Evolutionary conservation across 37 sponge, comb jelly and placozoan species (phyloP).

Genomic region (Diacarnus erythraeanus): DNA sequence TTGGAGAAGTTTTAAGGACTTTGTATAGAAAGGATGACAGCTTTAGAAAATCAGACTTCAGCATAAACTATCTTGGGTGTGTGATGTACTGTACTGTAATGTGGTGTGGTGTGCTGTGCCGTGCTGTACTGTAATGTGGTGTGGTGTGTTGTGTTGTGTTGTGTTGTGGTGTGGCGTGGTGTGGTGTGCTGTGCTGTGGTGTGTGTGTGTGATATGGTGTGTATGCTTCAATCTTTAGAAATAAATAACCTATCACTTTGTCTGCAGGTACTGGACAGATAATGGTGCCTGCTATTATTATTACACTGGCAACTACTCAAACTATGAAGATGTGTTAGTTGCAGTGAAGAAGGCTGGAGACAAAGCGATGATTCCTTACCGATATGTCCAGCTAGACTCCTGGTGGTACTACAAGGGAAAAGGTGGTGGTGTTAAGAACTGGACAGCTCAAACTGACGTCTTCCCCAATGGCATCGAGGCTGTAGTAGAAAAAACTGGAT

Average conservation of each 20-base stretch:
- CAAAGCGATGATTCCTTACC: slow-evolving; percentile 41
- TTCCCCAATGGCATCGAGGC: slow-evolving; percentile 76
- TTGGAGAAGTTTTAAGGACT: slow-evolving; percentile 46
- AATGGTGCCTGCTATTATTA: slow-evolving; percentile 87
- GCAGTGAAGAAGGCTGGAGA: slow-evolving; percentile 68
- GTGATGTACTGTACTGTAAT: no score
- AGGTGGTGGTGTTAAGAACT: slow-evolving; percentile 71
- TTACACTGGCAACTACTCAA: slow-evolving; percentile 53
- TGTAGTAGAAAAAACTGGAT: slow-evolving; percentile 47
- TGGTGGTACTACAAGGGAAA: slow-evolving; percentile 87
- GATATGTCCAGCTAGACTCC: slow-evolving; percentile 74
- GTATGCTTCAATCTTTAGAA: no score
- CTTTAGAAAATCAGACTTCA: slow-evolving; percentile 49
- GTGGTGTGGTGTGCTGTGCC: no score
- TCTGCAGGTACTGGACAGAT: slow-evolving; percentile 78
- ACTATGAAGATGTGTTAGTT: slow-evolving; percentile 75
- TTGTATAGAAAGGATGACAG: slow-evolving; percentile 31
- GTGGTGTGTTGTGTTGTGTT: no score
- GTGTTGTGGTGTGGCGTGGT: no score
- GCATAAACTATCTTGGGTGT: slow-evolving; percentile 82
- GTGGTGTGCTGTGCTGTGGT: no score
- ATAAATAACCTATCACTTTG: no score
- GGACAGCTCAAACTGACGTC: slow-evolving; percentile 67
- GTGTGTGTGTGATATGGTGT: no score
- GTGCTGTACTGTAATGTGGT: background rate